Evolutionary conservation across 2,113 vertebrate genomes (phyloP).

Genomic region (Calonectris borealis): DNA sequence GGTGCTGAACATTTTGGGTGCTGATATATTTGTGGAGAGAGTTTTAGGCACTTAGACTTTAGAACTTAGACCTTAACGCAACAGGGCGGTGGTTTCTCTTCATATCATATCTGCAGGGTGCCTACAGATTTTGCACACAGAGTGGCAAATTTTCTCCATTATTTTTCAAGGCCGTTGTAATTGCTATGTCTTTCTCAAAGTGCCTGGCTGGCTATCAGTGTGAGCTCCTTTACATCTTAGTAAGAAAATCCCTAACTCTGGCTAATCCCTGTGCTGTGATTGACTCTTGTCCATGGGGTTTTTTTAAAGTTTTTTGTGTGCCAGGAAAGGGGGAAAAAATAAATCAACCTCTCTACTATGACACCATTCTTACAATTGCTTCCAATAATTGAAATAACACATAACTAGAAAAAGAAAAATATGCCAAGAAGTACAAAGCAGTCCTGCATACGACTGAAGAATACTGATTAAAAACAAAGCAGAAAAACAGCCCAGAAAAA

Average conservation of each 20-base stretch:
- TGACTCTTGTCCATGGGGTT: not conserved
- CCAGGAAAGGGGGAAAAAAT: not conserved
- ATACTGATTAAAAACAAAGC: slow-evolving; percentile 3
- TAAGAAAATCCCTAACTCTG: slow-evolving; percentile 8
- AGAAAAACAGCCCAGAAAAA: not conserved
- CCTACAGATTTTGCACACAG: not conserved
- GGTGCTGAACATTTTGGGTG: not conserved
- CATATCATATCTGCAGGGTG: not conserved
- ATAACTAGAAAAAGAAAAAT: not conserved
- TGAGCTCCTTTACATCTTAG: slow-evolving; percentile 42
- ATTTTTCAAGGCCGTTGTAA: slow-evolving; percentile 26
- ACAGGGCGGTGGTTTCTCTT: not conserved
- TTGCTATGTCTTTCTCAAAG: slow-evolving; percentile 8
- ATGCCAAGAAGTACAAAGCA: not conserved
- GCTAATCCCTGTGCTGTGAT: slow-evolving; percentile 21
- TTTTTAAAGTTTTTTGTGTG: not conserved
- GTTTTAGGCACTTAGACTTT: not conserved
- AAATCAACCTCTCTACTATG: not conserved
- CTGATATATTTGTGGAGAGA: not conserved
- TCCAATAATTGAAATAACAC: not conserved
- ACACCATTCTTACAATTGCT: not conserved
- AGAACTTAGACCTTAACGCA: not conserved
- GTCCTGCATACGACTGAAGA: not conserved
- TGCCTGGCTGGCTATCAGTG: not conserved
- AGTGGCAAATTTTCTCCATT: not conserved